Evolutionary conservation across 2,113 vertebrate genomes (phyloP).

Genomic region (Blennius ocellaris): DNA sequence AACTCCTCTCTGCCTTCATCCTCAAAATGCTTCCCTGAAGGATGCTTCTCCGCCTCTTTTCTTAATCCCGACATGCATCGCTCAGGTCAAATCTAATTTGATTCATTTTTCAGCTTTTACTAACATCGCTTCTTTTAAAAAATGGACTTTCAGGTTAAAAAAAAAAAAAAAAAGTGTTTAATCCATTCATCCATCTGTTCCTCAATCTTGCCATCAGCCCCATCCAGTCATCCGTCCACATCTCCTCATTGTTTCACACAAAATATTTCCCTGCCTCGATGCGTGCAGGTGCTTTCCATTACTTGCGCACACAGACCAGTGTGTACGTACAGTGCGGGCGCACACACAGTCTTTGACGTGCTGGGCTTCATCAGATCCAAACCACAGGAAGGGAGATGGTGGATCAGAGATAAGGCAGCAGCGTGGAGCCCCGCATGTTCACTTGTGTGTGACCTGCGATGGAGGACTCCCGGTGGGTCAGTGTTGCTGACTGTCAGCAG

Average conservation of each 20-base stretch:
- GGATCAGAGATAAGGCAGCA: constrained; percentile 75
- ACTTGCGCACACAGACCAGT: constrained; percentile 33
- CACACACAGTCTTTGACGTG: constrained; percentile 70
- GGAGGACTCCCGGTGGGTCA: constrained; percentile 62
- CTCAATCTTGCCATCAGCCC: constrained; percentile 45
- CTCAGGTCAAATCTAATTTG: constrained; percentile 7
- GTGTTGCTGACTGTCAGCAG: constrained; percentile 62
- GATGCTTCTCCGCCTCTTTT: neutral
- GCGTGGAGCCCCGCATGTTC: constrained; percentile 61
- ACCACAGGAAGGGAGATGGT: constrained; percentile 76
- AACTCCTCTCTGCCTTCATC: constrained; percentile 43
- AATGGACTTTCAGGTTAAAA: constrained; percentile 21
- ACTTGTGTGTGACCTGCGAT: constrained; percentile 46
- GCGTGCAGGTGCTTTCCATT: constrained; percentile 79
- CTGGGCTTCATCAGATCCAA: constrained; percentile 65
- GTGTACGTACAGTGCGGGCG: constrained; percentile 16
- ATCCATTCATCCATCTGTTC: constrained; percentile 21
- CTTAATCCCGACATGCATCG: neutral
- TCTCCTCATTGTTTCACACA: constrained; percentile 67
- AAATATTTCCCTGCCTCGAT: constrained; percentile 65
- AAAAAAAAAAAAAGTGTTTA: too few species aligned
- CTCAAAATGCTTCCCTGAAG: constrained; percentile 18
- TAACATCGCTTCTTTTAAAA: constrained; percentile 22
- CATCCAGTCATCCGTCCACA: constrained; percentile 49
- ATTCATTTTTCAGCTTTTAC: constrained; percentile 25